Evolutionary conservation across 2,113 vertebrate species (phyloP).

Genomic region (Hemiprocne comata): DNA sequence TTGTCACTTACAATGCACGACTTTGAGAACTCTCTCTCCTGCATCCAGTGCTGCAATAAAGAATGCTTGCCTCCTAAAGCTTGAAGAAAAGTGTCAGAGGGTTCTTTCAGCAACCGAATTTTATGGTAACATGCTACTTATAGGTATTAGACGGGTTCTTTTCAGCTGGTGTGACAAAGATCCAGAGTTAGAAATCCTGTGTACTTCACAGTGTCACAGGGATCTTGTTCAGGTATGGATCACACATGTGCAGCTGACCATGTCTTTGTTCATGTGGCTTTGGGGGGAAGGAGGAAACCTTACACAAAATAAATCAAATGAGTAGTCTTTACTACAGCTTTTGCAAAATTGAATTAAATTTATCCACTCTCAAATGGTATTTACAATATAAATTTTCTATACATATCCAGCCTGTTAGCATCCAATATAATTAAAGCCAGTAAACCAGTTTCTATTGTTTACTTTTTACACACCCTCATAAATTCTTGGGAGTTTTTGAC

Average conservation of each 20-base stretch:
- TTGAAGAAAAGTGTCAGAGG: too few species aligned
- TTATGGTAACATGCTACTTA: background rate
- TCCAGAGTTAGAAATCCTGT: background rate
- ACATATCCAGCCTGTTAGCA: background rate
- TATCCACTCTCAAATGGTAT: background rate
- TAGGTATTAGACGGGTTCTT: background rate
- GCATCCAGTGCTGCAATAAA: too few species aligned
- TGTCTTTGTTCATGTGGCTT: background rate
- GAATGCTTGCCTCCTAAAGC: too few species aligned
- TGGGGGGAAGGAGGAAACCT: background rate
- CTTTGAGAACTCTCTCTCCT: too few species aligned
- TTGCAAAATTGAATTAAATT: conserved; percentile 25
- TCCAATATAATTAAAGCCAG: background rate
- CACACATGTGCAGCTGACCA: background rate
- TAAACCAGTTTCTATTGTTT: conserved; percentile 9
- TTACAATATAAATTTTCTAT: background rate
- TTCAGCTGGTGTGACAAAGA: background rate
- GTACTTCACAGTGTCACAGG: background rate
- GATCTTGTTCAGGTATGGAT: background rate
- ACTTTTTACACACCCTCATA: background rate
- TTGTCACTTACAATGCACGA: too few species aligned
- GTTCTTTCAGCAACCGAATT: too few species aligned
- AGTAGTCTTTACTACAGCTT: background rate
- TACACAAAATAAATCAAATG: background rate
- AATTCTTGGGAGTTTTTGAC: background rate